Evolutionary conservation across 2,113 vertebrate species (phyloP), one percentile per base, ranked within the genome.

Genomic region (Pseudopipra pipra): DNA sequence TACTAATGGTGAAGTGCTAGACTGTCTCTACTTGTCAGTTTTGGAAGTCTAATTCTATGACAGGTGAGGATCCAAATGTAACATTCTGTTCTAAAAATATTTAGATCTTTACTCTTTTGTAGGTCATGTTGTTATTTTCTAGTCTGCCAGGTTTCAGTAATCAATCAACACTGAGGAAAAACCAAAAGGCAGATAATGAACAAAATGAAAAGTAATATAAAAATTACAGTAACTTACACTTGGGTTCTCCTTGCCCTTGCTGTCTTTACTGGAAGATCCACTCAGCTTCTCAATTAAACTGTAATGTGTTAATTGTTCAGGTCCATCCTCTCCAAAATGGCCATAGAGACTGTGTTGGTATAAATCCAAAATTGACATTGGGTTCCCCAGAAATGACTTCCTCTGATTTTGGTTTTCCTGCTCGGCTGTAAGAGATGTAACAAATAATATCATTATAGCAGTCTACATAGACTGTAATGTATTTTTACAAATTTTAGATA

Each of bases 311-410:
- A 97, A 94, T 76, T 97, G 96, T 80, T 96, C 96, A 74, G 89
- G 96, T 83, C 85, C 94, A 51, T 96, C 96, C 47, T 96, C 92
- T 90, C 88, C 91, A 92, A 96, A 97, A 62, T 74, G 96, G 80
- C 93, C 91, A 95, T 93, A 97, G 63, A 97, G 83, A 68, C 92
- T 94, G 63, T 97, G 97, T 35, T 97, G 98, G 87, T 97, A 97
- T 87, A 97, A 96, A 88, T 97, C 97, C 95, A 97, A 91, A 66
- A 98, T 97, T 11, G 97, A 96, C 73, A 97, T 96, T 1, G 95
- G 88, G 68, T 59, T 97, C 79, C 93, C 95, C 84, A 96, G 93
- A 90, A 93, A 93, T 0, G 94, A 93, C 88, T 79, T 97, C 56
- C 87, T 97, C 63, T 96, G 93, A 87, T 63, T 96, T 74, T 93